Percentiles rank a stretch among this genome's conserved stretches.
Conservation (phyloP, 2,797 vertebrate species). For the Micrastur ruficollis region DNA sequence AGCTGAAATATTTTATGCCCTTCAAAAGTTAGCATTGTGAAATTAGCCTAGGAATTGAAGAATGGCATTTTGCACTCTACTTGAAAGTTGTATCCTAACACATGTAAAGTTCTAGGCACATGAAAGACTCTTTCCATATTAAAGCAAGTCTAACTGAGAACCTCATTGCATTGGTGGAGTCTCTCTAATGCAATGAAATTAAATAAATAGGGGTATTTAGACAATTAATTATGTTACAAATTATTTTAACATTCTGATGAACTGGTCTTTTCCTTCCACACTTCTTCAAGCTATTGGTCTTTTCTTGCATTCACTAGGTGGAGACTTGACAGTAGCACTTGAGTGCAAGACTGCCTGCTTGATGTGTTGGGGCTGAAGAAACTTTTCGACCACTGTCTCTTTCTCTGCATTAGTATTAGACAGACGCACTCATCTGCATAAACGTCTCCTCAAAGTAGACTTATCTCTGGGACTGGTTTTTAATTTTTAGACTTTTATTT, state of each 20-base stretch:
- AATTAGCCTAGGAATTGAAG: not conserved
- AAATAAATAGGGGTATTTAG: not conserved
- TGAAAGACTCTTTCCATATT: not conserved
- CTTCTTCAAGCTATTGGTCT: not conserved
- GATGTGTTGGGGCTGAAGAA: not conserved
- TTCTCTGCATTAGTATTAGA: not conserved
- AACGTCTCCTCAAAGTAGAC: not conserved
- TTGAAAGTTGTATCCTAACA: not conserved
- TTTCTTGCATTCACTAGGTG: not conserved
- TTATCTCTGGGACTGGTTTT: not conserved
- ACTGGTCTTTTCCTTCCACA: not conserved
- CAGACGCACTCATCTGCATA: not conserved
- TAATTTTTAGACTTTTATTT: slow-evolving; percentile 4
- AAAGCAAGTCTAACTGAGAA: not conserved
- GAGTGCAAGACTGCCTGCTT: not conserved
- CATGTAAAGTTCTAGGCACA: not conserved
- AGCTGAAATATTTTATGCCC: not conserved
- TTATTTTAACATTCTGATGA: not conserved
- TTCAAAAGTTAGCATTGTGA: not conserved
- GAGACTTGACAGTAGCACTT: not conserved
- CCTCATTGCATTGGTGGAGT: not conserved
- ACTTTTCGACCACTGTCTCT: not conserved
- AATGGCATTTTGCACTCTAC: not conserved
- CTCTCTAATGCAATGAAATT: not conserved
- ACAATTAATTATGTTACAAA: not conserved